Conservation (phyloP, 2,113 vertebrate species). For the Tiliqua scincoides region DNA sequence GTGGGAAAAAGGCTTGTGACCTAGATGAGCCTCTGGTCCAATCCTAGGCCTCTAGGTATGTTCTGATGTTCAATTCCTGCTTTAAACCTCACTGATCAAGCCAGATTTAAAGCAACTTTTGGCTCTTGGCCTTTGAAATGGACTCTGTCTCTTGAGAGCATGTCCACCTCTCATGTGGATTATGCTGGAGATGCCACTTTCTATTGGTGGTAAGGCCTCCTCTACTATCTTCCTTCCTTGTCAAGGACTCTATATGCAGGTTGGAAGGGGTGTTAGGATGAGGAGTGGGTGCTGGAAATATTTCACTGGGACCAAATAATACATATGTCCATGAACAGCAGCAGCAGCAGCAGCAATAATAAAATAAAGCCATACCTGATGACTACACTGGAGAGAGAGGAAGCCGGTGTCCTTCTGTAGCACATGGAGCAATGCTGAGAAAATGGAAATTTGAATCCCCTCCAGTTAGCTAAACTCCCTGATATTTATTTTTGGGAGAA, state of each 20-base stretch:
- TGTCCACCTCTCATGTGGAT: too few relatives aligned
- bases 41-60: too few relatives aligned
- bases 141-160: background rate
- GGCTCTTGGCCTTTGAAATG: background rate
- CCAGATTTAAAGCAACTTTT: too few relatives aligned
- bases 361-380: background rate
- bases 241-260: background rate
- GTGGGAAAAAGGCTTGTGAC: too few relatives aligned
- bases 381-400: background rate
- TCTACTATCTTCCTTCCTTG: background rate
- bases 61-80: too few relatives aligned
- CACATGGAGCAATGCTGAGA: slow-evolving; percentile 62
- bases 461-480: slow-evolving; percentile 71
- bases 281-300: background rate
- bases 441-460: slow-evolving; percentile 73
- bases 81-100: too few relatives aligned
- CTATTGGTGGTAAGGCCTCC: background rate
- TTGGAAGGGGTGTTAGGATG: background rate
- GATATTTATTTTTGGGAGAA: slow-evolving; percentile 71
- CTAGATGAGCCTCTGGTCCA: too few relatives aligned
- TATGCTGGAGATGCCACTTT: background rate
- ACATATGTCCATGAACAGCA: background rate
- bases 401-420: slow-evolving; percentile 24
- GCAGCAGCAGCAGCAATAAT: background rate
- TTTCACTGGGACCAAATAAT: background rate